Base-by-base conservation (phyloP, 2,888 invertebrate genomes). In the Papilio demoleus region DNA sequence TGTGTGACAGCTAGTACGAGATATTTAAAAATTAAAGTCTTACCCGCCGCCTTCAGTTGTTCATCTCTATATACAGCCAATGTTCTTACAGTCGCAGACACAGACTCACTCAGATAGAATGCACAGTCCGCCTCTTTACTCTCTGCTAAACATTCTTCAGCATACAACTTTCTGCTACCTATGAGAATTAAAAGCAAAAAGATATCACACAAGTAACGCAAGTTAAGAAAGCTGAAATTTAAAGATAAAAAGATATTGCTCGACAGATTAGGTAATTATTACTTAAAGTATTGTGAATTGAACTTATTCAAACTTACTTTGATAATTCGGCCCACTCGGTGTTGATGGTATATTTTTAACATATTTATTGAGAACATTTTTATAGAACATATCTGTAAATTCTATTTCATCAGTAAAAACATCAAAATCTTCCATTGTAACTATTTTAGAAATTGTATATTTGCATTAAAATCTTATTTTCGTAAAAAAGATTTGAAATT, bases 61-160 rank as follows among this genome's bases (percentile, higher is more conserved):
- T 93, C 92, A 64, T 91, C 87, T 76, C 93, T 84, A 64, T 93
- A 93, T 0, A 87, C 80, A n/a, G 91, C 88, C 81, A 90, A 81
- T 9, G 84, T 91, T 45, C 93, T 79, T 2, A 92, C 72, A 1
- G 89, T 82, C 0, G 91, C 83, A 4, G 89, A 88, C 1, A 90
- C 85, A 0, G 93, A 81, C 76, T 93, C 93, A 71, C 90, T 91
- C 12, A 93, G 79, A 70, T 90, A 82, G 74, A 90, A 93, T 0
- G 91, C 88, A 71, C 88, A 87, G 19, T 82, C 85, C 1, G 71
- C 71, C 50, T 93, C 87, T 72, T 87, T 81, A 45, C 77, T 79
- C 2, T 75, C 82, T 5, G 82, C 77, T 61, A 92, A 71, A 72
- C 81, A 83, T 74, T 91, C 88, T 42, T 88, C 90, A 1, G 89